Percentiles rank a stretch among this genome's conserved stretches.
Conservation (phyloP, 2,888 invertebrate species). For the Drosophila anomelani region DNA sequence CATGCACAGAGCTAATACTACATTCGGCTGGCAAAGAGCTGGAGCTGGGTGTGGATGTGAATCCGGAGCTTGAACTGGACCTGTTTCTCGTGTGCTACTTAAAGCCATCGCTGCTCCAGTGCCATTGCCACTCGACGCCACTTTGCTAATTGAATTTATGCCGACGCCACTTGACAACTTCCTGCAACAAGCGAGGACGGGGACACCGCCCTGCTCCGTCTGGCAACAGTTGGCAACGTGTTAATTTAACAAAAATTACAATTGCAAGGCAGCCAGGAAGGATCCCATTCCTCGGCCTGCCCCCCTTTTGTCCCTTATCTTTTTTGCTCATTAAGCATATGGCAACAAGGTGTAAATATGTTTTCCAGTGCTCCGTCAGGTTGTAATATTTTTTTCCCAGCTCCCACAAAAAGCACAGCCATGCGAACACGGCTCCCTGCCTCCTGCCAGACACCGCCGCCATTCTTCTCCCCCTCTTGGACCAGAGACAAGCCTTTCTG, state of each 20-base stretch:
- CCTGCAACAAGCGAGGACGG: conserved; percentile 45
- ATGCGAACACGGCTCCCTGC: conserved; percentile 2
- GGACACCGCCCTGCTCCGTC: conserved; percentile 31
- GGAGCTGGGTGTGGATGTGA: neutral
- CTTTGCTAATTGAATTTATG: conserved; percentile 80
- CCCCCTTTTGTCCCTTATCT: conserved; percentile 20
- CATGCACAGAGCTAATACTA: conserved; percentile 39
- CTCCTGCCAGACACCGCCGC: conserved; percentile 31
- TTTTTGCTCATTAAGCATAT: conserved; percentile 76
- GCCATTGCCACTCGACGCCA: conserved; percentile 52
- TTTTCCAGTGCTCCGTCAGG: conserved; percentile 41
- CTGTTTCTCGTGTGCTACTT: neutral
- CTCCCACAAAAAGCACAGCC: conserved; percentile 54
- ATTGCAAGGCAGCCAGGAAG: conserved; percentile 45
- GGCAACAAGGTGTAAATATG: conserved; percentile 78
- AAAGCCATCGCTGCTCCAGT: conserved; percentile 7
- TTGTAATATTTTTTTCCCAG: conserved; percentile 53
- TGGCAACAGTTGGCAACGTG: conserved; percentile 78
- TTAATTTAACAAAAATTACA: conserved; percentile 70
- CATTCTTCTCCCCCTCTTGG: conserved; percentile 12
- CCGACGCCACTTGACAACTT: conserved; percentile 73
- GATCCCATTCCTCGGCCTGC: conserved; percentile 1
- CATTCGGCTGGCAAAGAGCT: conserved; percentile 5
- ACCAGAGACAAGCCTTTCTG: conserved; percentile 60
- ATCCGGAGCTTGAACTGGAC: conserved; percentile 1